Base-by-base conservation (phyloP, 2,797 vertebrate species). In the Myripristis jacobus region DNA sequence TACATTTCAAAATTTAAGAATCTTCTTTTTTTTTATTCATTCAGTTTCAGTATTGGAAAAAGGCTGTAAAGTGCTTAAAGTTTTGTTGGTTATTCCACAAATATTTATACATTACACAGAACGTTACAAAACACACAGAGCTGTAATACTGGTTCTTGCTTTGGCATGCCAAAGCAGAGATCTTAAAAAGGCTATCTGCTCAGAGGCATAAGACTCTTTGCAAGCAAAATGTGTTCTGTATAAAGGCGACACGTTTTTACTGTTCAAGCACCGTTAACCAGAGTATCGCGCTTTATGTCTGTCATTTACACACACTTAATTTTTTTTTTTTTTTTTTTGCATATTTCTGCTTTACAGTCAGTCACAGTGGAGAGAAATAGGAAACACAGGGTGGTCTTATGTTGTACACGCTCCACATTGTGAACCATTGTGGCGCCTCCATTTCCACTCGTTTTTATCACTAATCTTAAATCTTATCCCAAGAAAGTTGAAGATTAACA, bases 111-210 rank as follows among this genome's bases (percentile, higher is more conserved):
- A 62, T 8, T 5, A 3, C 12, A 67, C 36, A 58, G 11, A 25
- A 53, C 47, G 64, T n/a, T 22, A 76, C 25, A 64, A 52, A 25
- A 29, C 19, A 48, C 24, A 65, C 66, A 34, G n/a, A 68, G 25
- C 44, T 63, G 27, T 82, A 88, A 91, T 79, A 87, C 86, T 88
- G 74, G 58, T 80, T 82, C 60, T 82, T 31, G n/a, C n/a, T n/a
- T n/a, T n/a, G n/a, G n/a, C 10, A 18, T 51, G 34, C 13, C 48
- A 66, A 66, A 66, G 43, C 38, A 38, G 3, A 63, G 7, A n/a
- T 34, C 46, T 36, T 12, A 8, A 16, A 8, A 63, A 41, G 2
- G 19, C 24, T 44, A 48, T 62, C 25, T 55, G 22, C 27, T 56
- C 24, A n/a, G 18, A 48, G 10, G 12, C 69, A 41, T 27, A 60